Evolutionary conservation across 2,888 invertebrate species (phyloP).

Genomic region (Pomacea canaliculata): DNA sequence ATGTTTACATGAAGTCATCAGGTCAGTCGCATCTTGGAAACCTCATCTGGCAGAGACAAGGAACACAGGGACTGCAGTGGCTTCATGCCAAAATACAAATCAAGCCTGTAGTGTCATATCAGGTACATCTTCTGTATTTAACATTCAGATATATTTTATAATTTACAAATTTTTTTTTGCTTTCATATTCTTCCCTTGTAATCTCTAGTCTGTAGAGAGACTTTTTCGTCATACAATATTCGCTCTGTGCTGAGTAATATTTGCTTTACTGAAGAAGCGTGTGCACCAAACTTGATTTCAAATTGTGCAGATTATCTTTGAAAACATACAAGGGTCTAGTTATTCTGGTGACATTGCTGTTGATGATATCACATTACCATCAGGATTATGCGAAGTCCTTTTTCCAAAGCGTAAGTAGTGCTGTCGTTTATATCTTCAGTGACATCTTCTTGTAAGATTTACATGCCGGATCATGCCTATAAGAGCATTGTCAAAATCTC

Average conservation of each 20-base stretch:
- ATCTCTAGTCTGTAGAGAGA: no score
- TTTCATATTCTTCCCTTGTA: no score
- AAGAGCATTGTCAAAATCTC: no score
- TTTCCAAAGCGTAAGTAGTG: conserved; percentile 38
- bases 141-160: not conserved
- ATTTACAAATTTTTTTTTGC: no score
- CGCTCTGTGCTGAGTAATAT: not conserved
- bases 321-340: conserved; percentile 56
- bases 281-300: no score
- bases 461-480: no score
- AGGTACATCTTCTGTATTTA: conserved; percentile 21
- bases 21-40: conserved; percentile 16
- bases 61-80: conserved; percentile 46
- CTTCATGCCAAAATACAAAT: conserved; percentile 14
- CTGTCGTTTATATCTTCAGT: no score
- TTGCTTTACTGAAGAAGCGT: not conserved
- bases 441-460: no score
- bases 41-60: conserved; percentile 29
- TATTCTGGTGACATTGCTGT: conserved; percentile 64
- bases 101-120: conserved; percentile 19
- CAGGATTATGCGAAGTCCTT: conserved; percentile 45
- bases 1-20: conserved; percentile 47
- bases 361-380: conserved; percentile 62
- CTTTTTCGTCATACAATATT: no score
- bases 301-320: conserved; percentile 58